phyloP scores from a whole-genome alignment of 2,113 vertebrate genomes.

The Hydropotes inermis region DNA sequence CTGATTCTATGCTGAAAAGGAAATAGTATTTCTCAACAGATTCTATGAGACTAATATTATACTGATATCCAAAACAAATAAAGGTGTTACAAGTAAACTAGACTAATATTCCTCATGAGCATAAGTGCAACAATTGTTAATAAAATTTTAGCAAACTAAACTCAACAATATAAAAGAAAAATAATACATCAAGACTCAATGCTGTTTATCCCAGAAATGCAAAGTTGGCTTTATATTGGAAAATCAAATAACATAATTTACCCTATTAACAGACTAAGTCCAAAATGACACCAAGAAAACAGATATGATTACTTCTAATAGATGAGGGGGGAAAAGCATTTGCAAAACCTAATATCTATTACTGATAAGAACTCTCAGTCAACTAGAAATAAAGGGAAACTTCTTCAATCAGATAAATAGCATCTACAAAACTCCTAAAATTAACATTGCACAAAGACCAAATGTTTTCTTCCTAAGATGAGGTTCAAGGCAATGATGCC shows the following conservation, averaged over 20 bases:
- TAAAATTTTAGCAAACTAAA: neutral
- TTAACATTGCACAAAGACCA: neutral
- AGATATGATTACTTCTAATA: neutral
- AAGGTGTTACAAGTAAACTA: neutral
- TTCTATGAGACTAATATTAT: neutral
- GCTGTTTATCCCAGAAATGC: neutral
- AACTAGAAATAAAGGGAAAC: neutral
- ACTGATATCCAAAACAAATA: neutral
- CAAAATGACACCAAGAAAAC: neutral
- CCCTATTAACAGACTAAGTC: neutral
- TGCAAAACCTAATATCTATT: neutral
- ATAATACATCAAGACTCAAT: neutral
- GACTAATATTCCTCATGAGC: neutral
- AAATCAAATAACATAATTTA: neutral
- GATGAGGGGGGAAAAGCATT: neutral
- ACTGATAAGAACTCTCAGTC: neutral
- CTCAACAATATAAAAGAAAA: neutral
- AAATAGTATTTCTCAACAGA: neutral
- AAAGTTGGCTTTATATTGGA: neutral
- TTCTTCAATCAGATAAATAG: neutral
- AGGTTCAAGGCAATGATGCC: neutral
- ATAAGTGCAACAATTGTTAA: neutral
- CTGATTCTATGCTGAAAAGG: neutral
- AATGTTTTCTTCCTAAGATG: neutral
- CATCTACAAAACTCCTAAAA: neutral